phyloP scores from a whole-genome alignment of 2,888 invertebrate species.

The Cabera pusaria region DNA sequence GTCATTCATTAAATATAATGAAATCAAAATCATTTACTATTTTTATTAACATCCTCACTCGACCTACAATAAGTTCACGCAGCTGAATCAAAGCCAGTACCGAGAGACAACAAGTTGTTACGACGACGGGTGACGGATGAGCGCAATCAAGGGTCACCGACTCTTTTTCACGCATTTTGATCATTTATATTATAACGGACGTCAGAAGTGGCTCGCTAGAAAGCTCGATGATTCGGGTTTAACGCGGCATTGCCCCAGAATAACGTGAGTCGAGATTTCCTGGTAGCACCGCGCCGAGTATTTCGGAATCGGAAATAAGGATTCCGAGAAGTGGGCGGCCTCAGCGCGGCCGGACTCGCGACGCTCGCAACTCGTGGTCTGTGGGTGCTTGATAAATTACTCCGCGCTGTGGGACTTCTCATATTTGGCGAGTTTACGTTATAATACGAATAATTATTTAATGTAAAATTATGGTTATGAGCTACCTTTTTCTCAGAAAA shows the following conservation, averaged over 20 bases:
- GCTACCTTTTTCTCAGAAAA: not conserved
- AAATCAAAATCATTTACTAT: slow-evolving; percentile 45
- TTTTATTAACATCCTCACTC: slow-evolving; percentile 28
- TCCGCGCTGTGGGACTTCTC: slow-evolving; percentile 9
- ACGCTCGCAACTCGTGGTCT: slow-evolving; percentile 16
- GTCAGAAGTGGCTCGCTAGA: slow-evolving; percentile 67
- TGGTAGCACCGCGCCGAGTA: slow-evolving; percentile 69
- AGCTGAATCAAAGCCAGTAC: too few species aligned
- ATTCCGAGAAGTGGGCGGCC: slow-evolving; percentile 75
- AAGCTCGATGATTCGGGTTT: slow-evolving; percentile 72
- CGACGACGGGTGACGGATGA: slow-evolving; percentile 45
- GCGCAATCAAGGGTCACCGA: slow-evolving; percentile 67
- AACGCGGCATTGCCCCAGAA: slow-evolving; percentile 75
- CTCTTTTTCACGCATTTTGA: slow-evolving; percentile 68
- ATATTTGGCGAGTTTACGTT: slow-evolving; percentile 2
- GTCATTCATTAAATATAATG: slow-evolving; percentile 67
- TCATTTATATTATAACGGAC: slow-evolving; percentile 76
- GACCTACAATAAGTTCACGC: not conserved
- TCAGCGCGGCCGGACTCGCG: slow-evolving; percentile 45
- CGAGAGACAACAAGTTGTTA: slow-evolving; percentile 25
- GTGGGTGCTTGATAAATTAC: slow-evolving; percentile 11
- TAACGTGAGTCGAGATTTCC: slow-evolving; percentile 72
- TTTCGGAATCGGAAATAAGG: slow-evolving; percentile 81
- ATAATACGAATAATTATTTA: not conserved
- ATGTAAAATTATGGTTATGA: not conserved